Base-by-base conservation (phyloP, 1,140 invertebrate genomes). In the Colletes gigas region DNA sequence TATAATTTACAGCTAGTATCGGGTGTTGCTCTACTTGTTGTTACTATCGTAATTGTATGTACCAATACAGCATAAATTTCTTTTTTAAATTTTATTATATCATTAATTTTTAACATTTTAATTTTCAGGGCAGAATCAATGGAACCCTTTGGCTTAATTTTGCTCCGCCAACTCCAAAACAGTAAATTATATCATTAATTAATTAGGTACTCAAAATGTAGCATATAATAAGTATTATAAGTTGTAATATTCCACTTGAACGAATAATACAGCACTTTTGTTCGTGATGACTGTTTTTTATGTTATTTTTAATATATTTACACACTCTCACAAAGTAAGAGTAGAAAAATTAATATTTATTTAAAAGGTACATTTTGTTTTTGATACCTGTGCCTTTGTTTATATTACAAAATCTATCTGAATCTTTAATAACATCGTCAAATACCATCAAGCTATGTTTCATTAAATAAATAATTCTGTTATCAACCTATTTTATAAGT, bases 1-100 rank as follows among this genome's bases (percentile, higher is more conserved):
- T 96, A 96, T 92, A 97, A 97, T 88, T 88, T 94, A 10, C 93
- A 95, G 30, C 92, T 97, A n/a, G 80, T 93, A 44, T 86, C 93
- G 66, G 96, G 97, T n/a, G 78, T 97, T 81, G 90, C 92, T 50
- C 94, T 95, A 80, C 83, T 95, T 39, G 86, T 92, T 39, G 92
- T 92, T 60, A 95, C 96, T 1, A 82, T 96, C 74, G 83, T 94
- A 75, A 91, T 95, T 83, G 96, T 97, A 93, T 93, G 94, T 94
- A 76, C 86, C 4, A 62, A 30, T 73, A 41, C 60, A 21, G 9
- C 19, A 66, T 17, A 12, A 71, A 41, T 50, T 9, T 8, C 21
- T 59, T 14, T 30, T 39, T 12, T 66, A 60, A 60, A 68, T 14
- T 47, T 44, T 6, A 72, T 52, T n/a, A 30, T 9, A 54, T 10